Evolutionary conservation across 2,113 vertebrate species (phyloP).

Genomic region (Mastomys natalensis): DNA sequence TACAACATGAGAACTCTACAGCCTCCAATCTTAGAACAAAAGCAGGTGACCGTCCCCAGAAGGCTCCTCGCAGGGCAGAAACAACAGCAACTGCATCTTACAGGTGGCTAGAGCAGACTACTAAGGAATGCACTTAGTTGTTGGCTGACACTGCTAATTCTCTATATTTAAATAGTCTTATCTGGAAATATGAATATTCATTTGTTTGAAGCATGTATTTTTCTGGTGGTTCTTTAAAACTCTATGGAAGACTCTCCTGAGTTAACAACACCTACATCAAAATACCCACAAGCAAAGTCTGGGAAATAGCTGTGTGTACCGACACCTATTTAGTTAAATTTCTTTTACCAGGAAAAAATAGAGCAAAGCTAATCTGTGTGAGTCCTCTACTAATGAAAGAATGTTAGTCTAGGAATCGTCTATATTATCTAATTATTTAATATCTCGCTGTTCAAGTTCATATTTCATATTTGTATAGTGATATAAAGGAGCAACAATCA

Average conservation of each 20-base stretch:
- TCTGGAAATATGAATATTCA: constrained; percentile 13
- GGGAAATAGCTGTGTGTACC: background rate
- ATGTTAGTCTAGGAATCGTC: background rate
- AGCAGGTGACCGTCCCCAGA: background rate
- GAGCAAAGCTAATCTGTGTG: background rate
- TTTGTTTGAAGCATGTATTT: background rate
- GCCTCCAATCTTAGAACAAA: constrained; percentile 18
- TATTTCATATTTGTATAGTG: constrained; percentile 50
- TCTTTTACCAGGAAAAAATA: constrained; percentile 33
- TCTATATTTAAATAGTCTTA: constrained; percentile 1
- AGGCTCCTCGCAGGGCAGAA: constrained; percentile 41
- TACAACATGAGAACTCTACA: background rate
- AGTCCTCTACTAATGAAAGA: background rate
- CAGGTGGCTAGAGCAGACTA: constrained; percentile 21
- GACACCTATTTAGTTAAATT: background rate
- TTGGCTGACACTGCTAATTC: background rate
- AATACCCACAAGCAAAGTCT: background rate
- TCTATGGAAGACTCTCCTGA: background rate
- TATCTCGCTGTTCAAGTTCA: background rate
- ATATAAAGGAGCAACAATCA: background rate
- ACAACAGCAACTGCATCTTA: constrained; percentile 38
- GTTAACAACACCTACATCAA: constrained; percentile 1
- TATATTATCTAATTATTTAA: constrained; percentile 52
- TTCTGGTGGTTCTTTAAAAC: constrained; percentile 36
- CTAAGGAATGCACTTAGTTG: background rate